These are phyloP conservation scores for Geophilus truncorum DNA, from an alignment of 2,888 invertebrate genomes.

Conservation along the genomic window DNA sequence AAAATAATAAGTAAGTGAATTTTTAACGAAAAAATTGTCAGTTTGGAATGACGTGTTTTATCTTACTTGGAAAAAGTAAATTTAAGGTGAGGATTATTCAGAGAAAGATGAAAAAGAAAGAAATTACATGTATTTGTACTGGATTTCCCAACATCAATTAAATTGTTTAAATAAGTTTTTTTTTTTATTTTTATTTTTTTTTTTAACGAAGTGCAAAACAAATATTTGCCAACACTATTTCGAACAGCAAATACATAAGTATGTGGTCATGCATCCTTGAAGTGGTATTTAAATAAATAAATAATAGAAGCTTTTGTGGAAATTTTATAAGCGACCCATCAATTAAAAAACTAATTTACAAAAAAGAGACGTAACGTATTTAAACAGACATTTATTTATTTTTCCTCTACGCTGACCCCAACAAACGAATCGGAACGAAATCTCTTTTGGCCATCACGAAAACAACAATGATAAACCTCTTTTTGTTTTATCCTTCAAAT, in stretches of 20 bases:
- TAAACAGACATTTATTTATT: neutral
- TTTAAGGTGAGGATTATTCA: too few species aligned
- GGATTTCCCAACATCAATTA: neutral
- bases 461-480: neutral
- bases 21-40: too few species aligned
- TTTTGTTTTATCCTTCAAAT: neutral
- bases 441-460: neutral
- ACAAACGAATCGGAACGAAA: neutral
- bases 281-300: neutral
- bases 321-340: neutral
- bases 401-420: neutral
- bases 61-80: neutral
- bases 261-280: neutral
- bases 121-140: too few species aligned
- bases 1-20: too few species aligned
- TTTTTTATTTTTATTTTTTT: neutral
- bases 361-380: neutral
- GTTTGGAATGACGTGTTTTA: too few species aligned
- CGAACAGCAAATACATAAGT: too few species aligned
- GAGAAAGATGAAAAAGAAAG: too few species aligned
- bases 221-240: too few species aligned
- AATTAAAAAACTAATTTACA: neutral
- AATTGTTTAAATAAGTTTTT: neutral
- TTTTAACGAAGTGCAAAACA: too few species aligned
- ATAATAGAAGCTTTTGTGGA: neutral